Percentiles rank a stretch among this genome's conserved stretches.
These are phyloP conservation scores for Oryzias woworae DNA, from an alignment of 2,113 vertebrate species.

Conservation along the genomic window DNA sequence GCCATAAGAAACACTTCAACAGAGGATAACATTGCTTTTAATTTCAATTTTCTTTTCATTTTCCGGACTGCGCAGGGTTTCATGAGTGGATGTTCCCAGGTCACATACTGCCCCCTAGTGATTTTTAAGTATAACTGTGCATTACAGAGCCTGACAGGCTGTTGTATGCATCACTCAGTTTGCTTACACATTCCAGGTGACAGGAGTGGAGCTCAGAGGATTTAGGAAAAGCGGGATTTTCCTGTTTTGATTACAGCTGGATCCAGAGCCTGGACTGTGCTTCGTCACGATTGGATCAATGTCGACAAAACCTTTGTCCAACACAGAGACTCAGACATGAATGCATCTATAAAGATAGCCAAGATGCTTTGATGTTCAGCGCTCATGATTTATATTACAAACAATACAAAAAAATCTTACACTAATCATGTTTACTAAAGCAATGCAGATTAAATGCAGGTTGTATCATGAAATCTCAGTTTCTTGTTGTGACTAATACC, in stretches of 20 bases:
- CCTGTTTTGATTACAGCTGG: conserved; percentile 1
- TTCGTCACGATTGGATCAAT: no score
- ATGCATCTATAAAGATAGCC: no score
- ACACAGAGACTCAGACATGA: no score
- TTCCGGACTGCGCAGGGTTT: conserved; percentile 11
- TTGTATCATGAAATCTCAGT: no score
- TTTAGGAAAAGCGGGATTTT: conserved; percentile 40
- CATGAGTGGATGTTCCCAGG: conserved; percentile 56
- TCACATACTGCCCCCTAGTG: conserved; percentile 82
- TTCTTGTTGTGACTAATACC: no score
- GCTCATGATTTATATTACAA: no score
- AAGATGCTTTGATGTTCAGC: no score
- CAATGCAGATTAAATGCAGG: no score
- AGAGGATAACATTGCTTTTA: conserved; percentile 66
- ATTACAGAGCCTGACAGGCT: conserved; percentile 33
- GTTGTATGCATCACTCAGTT: conserved; percentile 50
- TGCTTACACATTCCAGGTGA: conserved; percentile 32
- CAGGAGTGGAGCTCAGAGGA: conserved; percentile 24
- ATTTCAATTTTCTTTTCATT: conserved; percentile 62
- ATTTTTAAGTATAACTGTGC: conserved; percentile 13
- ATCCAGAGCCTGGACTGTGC: no score
- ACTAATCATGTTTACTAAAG: no score
- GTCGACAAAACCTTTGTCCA: no score
- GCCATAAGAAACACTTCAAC: conserved; percentile 67
- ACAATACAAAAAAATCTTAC: no score